Base-by-base conservation (phyloP, 2,113 vertebrate species). In the Rhinopithecus roxellana region DNA sequence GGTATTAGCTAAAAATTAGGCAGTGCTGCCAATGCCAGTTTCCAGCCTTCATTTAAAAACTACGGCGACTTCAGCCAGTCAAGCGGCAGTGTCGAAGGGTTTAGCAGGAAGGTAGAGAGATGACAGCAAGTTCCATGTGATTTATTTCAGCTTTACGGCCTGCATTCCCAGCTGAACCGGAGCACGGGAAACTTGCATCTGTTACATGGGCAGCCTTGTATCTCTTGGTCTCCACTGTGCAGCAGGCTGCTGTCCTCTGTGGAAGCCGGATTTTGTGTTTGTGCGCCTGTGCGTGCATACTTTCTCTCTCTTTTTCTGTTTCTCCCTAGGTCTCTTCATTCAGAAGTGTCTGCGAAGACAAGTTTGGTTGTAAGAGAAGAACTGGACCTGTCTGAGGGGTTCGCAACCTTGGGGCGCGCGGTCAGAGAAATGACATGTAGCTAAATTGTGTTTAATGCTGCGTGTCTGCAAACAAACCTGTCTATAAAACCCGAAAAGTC, bases 171-270 rank as follows among this genome's bases (percentile, higher is more conserved):
- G 98, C 98, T 99, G 99, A 99, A 97, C 30, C 1, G 69, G 97
- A 98, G 98, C 98, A 92, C 98, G 98, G 99, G 98, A 99, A 99
- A 98, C 98, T 98, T 98, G 98, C 99, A 99, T 99, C 99, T 99
- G 99, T 98, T 99, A 95, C 61, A 81, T 1, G 97, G 98, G 97
- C 98, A 97, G 98, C 98, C 98, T 97, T 70, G 27, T 59, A 67
- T 89, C 98, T 97, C 93, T 90, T 0, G 80, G 94, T 96, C 93
- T 97, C 97, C 98, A 93, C 98, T 90, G 97, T 85, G 97, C 94
- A 90, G 98, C 98, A 96, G 97, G 97, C 96, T 11, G 98, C 94
- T 82, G 88, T 84, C 97, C 96, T 89, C 6, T 0, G 92, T 75
- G 96, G 78, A 97, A 85, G 2, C 75, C 6, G 45, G 86, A 79